Evolutionary conservation across 2,888 invertebrate species (phyloP), one percentile per base, ranked within the genome.

Genomic region (Ellobium chinense): DNA sequence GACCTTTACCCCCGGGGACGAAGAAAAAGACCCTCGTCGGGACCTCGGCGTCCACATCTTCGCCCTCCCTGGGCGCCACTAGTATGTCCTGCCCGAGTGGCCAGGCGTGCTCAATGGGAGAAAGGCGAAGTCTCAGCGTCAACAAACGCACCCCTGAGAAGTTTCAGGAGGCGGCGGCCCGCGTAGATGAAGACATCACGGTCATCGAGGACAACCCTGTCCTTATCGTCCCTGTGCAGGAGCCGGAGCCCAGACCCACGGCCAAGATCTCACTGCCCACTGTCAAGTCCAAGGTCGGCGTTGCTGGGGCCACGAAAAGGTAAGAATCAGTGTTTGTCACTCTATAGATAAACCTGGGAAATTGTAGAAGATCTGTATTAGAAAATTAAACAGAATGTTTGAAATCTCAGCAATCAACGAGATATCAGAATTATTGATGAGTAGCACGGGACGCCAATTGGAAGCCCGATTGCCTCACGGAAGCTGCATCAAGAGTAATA

Each of bases 31-130:
- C 74, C 39, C 39, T 29, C 14, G 56, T 29, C 72, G 69, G 54
- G 29, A 21, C 39, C 7, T 21, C 60, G 21, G 58, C 69, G 1
- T 60, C 77, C 5, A 39, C 77, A 12, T 39, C 69, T 34, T 69
- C 77, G 58, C 69, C 77, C 77, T 58, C 74, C 63, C 34, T 69
- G 18, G 74, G 78, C 37, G 54, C 56, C 7, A 68, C 29, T 24
- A 78, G 70, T 31, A 83, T 83, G 83, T 81, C 83, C 58, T 83
- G 83, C 37, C 83, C 81, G 39, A 76, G 75, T 24, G 83, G 84
- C 62, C 83, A 84, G 82, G 75, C 85, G 24, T 84, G 84, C 80
- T 83, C 84, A 60, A 85, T 85, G 85, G 85, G 85, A 56, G 85
- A 84, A 46, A 65, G 85, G 60, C 78, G 84, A 60, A 69, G 80